Conservation (phyloP, 2,113 vertebrate species). For the human region DNA sequence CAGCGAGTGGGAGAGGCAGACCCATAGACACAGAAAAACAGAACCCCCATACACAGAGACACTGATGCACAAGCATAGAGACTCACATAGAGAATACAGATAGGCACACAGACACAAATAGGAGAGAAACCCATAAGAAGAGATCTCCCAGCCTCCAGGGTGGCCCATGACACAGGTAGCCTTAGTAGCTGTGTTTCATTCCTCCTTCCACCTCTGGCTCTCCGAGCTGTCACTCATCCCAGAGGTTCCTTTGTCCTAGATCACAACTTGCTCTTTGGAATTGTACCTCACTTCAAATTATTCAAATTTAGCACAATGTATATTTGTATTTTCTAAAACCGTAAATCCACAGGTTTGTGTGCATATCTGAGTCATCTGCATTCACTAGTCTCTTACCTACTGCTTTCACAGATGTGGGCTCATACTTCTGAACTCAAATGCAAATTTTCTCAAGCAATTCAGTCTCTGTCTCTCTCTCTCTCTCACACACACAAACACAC, state of each 20-base stretch:
- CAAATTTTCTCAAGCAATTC: conserved; percentile 12
- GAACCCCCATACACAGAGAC: neutral
- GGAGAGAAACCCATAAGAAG: neutral
- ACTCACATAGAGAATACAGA: neutral
- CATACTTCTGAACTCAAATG: conserved; percentile 36
- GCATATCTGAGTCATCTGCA: conserved; percentile 36
- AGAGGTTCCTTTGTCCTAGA: neutral
- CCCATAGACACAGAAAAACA: neutral
- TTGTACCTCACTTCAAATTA: conserved; percentile 33
- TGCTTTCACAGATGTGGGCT: conserved; percentile 10
- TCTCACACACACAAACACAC: neutral
- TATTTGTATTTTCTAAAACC: conserved; percentile 44
- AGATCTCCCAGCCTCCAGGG: neutral
- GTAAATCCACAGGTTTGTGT: conserved; percentile 4
- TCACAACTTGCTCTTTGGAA: conserved; percentile 18
- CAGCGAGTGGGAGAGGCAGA: neutral
- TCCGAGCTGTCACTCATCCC: neutral
- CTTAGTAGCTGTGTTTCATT: neutral
- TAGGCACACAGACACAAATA: neutral
- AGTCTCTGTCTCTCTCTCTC: neutral
- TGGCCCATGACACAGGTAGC: neutral
- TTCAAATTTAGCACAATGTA: conserved; percentile 35
- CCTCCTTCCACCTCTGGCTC: neutral
- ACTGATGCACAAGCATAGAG: neutral
- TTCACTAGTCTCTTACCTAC: conserved; percentile 1